Base-by-base conservation (phyloP, 1,140 invertebrate genomes). In the Meloidogyne floridensis region DNA sequence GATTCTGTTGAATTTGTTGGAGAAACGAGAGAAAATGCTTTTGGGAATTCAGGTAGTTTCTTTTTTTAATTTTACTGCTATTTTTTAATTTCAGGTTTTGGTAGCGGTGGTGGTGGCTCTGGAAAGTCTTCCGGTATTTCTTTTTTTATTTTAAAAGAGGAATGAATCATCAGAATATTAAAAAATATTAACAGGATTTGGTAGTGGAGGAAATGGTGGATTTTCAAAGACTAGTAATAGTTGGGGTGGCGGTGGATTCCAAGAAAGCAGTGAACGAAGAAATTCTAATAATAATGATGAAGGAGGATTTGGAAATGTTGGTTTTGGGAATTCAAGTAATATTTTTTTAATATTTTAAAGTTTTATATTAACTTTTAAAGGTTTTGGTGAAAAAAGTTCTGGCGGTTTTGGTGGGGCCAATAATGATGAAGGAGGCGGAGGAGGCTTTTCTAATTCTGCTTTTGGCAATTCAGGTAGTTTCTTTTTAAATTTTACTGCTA, bases 401-500 rank as follows among this genome's bases (percentile, higher is more conserved):
- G 11, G 10, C 15, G 18, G 20, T 15, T 0, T 5, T 43, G 15
- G 15, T 13, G 7, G 76, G 7, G 56, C n/a, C 4, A n/a, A 54
- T 47, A 43, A 59, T 32, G 5, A 77, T 20, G 20, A 70, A 9
- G 15, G 10, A n/a, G 54, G n/a, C 7, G 77, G n/a, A 1, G 18
- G 56, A 15, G 53, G n/a, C n/a, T 78, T 78, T 11, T 18, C 54
- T 10, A 78, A 78, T 43, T 9, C 54, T 43, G 77, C 59, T 9
- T 78, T 78, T 47, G 77, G 59, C 32, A 78, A 78, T 70, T 70
- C 54, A 15, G 77, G 77, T 42, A 18, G 18, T 59, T 59, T 51
- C 7, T 42, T 43, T 75, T 7, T 32, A 15, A 75, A 75, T 32
- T 32, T 32, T 32, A 75, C n/a, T 75, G 32, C 32, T 32, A 32